phyloP scores from a whole-genome alignment of 2,113 vertebrate genomes.

The Isurus oxyrinchus region DNA sequence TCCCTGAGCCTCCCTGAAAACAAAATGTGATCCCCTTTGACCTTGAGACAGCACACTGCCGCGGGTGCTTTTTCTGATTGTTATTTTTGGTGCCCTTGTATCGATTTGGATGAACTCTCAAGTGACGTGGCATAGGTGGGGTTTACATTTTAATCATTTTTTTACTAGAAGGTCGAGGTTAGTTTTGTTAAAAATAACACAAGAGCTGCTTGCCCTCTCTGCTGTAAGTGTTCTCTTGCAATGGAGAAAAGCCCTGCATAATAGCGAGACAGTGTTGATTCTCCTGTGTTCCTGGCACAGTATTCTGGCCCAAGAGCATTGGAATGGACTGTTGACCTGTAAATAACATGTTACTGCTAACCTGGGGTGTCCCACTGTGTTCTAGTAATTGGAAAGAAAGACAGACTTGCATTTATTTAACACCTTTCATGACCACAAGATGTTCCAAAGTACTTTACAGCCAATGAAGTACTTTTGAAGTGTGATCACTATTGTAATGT shows the following conservation, averaged over 20 bases:
- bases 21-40: neutral
- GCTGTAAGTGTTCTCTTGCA: neutral
- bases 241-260: too few species aligned
- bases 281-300: neutral
- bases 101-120: neutral
- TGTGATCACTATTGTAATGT: too few species aligned
- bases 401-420: too few species aligned
- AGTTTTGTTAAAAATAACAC: neutral
- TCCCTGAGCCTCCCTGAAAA: neutral
- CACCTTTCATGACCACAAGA: too few species aligned
- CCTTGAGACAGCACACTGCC: neutral
- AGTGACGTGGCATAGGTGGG: neutral
- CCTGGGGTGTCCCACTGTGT: neutral
- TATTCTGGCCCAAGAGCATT: neutral
- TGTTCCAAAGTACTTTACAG: too few species aligned
- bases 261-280: neutral
- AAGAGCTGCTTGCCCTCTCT: neutral
- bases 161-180: neutral
- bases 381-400: neutral
- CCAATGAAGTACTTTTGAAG: too few species aligned
- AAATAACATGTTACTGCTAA: neutral
- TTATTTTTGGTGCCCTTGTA: neutral
- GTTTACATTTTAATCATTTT: neutral
- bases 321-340: neutral
- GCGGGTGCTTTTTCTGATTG: neutral